These are phyloP conservation scores for Atlantisia rogersi DNA, from an alignment of 2,113 vertebrate genomes.

Conservation along the genomic window DNA sequence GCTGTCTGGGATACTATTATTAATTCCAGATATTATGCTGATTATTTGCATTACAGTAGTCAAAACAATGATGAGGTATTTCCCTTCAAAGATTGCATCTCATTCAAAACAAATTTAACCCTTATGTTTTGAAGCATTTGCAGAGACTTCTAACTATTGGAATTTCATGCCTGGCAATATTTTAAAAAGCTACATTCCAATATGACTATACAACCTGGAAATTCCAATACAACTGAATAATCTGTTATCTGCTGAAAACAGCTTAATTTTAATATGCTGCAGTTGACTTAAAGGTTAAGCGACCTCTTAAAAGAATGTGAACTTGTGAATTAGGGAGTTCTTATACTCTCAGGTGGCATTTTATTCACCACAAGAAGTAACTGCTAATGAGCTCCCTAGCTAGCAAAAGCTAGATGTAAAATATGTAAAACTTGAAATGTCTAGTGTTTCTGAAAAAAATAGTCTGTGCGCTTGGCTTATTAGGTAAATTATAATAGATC, in stretches of 20 bases:
- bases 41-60: constrained; percentile 56
- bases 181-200: constrained; percentile 41
- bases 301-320: constrained; percentile 72
- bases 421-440: constrained; percentile 61
- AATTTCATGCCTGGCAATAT: constrained; percentile 11
- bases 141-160: background rate
- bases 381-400: constrained; percentile 69
- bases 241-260: constrained; percentile 58
- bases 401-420: constrained; percentile 56
- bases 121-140: constrained; percentile 8
- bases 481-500: constrained; percentile 44
- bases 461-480: constrained; percentile 21
- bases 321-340: constrained; percentile 61
- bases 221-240: constrained; percentile 41
- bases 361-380: constrained; percentile 68
- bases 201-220: constrained; percentile 43
- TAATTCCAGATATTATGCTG: constrained; percentile 63
- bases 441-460: constrained; percentile 28
- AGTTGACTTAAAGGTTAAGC: constrained; percentile 71
- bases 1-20: constrained; percentile 42
- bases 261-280: constrained; percentile 62
- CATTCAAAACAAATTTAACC: constrained; percentile 48
- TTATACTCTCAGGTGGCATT: constrained; percentile 60
- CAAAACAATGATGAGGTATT: constrained; percentile 68
- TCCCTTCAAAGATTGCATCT: constrained; percentile 49